These are phyloP conservation scores for Heliconius sara DNA, from an alignment of 2,888 invertebrate species.

Conservation along the genomic window DNA sequence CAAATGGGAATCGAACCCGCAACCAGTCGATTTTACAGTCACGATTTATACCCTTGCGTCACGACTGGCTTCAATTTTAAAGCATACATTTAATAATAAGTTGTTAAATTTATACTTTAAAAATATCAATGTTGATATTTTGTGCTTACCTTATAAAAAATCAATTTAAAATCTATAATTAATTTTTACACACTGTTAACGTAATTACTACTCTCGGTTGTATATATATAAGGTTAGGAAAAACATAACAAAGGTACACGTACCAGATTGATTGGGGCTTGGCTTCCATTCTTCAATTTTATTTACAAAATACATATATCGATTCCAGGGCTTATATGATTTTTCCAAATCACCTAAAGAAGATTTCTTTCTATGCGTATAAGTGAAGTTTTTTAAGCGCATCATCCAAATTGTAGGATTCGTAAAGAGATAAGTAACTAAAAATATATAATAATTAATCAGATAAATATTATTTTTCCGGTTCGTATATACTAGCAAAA, in stretches of 20 bases:
- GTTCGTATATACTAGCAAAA: neutral
- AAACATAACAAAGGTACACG: neutral
- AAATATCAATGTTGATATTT: neutral
- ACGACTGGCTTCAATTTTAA: too few species aligned
- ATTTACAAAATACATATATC: conserved; percentile 43
- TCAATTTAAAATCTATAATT: neutral
- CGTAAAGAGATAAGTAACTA: conserved; percentile 1
- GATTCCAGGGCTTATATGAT: conserved; percentile 41
- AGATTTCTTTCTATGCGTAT: conserved; percentile 6
- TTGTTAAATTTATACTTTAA: neutral
- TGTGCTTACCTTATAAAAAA: neutral
- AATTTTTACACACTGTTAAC: neutral
- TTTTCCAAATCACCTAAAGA: conserved; percentile 29
- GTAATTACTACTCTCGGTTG: neutral
- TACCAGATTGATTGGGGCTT: conserved; percentile 57
- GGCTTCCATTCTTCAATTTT: conserved; percentile 51
- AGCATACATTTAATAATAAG: too few species aligned
- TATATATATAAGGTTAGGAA: neutral
- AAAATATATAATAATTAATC: neutral
- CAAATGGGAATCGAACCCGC: too few species aligned
- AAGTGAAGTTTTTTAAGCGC: conserved; percentile 43
- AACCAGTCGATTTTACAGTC: too few species aligned
- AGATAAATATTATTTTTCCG: neutral
- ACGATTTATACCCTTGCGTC: too few species aligned
- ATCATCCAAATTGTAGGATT: conserved; percentile 43